Evolutionary conservation across 2,888 invertebrate genomes (phyloP).

Genomic region (Ormyrus rosae): DNA sequence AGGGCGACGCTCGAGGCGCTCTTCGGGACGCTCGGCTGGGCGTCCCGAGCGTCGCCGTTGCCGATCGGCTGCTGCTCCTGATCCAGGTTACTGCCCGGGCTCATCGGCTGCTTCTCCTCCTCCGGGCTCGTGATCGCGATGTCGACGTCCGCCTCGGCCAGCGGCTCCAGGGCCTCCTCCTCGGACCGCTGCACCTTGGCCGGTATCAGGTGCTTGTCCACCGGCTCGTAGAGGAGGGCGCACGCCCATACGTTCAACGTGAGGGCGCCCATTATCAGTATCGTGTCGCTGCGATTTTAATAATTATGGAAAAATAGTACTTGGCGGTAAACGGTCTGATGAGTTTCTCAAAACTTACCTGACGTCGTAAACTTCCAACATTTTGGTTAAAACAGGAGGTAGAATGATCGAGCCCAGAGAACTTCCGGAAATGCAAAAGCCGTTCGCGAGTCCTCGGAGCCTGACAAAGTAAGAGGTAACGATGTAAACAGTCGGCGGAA

Average conservation of each 20-base stretch:
- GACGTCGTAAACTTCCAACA: constrained; percentile 86
- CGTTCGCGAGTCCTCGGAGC: constrained; percentile 88
- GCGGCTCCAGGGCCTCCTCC: constrained; percentile 43
- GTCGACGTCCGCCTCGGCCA: constrained; percentile 59
- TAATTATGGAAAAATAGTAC: too few relatives aligned
- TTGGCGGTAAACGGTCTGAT: too few relatives aligned
- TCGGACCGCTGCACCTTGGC: constrained; percentile 3
- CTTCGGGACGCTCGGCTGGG: constrained; percentile 70
- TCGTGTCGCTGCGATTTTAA: constrained; percentile 81
- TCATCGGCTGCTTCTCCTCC: constrained; percentile 65
- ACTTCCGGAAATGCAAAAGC: constrained; percentile 92
- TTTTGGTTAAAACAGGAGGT: constrained; percentile 85
- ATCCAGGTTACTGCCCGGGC: constrained; percentile 11
- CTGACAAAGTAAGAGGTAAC: constrained; percentile 91
- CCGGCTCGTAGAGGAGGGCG: constrained; percentile 89
- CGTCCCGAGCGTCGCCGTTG: constrained; percentile 48
- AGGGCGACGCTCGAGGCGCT: constrained; percentile 86
- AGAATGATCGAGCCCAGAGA: constrained; percentile 91
- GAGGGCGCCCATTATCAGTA: constrained; percentile 88
- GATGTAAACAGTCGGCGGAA: constrained; percentile 93
- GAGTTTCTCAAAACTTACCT: constrained; percentile 76
- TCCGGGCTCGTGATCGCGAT: constrained; percentile 65
- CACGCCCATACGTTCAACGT: constrained; percentile 91
- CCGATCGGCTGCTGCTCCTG: background rate
- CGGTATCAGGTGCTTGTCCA: constrained; percentile 85